Evolutionary conservation across 2,888 invertebrate genomes (phyloP).

Genomic region (Melitaea athalia): DNA sequence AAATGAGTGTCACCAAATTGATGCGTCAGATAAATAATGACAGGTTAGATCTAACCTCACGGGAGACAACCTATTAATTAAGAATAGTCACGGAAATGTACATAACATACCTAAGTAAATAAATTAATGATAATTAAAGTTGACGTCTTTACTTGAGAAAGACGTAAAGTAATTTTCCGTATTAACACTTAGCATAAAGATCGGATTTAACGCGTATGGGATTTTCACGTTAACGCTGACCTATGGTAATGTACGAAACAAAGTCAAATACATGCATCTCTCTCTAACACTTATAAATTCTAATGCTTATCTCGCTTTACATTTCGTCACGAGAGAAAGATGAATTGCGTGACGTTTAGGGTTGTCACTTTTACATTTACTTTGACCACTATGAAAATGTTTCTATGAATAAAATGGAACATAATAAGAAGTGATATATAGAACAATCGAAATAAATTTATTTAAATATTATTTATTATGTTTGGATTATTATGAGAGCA

Average conservation of each 20-base stretch:
- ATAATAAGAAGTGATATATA: no score
- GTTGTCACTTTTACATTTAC: neutral
- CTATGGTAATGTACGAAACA: neutral
- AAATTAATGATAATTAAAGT: slow-evolving; percentile 38
- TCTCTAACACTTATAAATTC: slow-evolving; percentile 1
- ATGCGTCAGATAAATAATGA: no score
- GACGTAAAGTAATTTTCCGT: slow-evolving; percentile 38
- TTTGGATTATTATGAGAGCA: no score
- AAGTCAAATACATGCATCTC: slow-evolving; percentile 6
- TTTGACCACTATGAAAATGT: neutral
- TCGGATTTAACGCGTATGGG: slow-evolving; percentile 8
- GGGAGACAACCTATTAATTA: no score
- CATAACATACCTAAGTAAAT: slow-evolving; percentile 30
- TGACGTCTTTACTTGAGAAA: slow-evolving; percentile 26
- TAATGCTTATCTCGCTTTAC: slow-evolving; percentile 8
- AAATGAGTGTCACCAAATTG: no score
- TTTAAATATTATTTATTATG: no score
- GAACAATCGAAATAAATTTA: no score
- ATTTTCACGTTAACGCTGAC: slow-evolving; percentile 11
- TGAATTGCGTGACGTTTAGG: slow-evolving; percentile 1
- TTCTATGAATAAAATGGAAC: no score
- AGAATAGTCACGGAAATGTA: slow-evolving; percentile 2
- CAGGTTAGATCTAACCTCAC: no score
- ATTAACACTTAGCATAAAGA: slow-evolving; percentile 30
- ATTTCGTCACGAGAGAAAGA: slow-evolving; percentile 7